Conservation (phyloP, 2,888 invertebrate genomes). For the Ectemnius cavifrons region DNA sequence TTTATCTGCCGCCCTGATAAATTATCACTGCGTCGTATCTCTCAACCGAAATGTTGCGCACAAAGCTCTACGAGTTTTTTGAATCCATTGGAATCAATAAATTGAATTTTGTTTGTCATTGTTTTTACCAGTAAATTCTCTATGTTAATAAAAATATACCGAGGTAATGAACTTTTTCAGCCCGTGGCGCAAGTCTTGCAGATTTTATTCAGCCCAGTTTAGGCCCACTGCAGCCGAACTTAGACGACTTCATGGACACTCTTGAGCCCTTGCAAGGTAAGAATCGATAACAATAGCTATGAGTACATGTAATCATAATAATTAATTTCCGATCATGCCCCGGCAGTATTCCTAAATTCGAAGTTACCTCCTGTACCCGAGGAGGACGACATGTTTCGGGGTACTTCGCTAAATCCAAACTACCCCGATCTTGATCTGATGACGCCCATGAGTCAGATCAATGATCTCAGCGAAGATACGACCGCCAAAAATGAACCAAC, state of each 20-base stretch:
- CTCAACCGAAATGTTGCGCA: background rate
- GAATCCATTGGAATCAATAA: too few species aligned
- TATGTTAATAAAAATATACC: too few species aligned
- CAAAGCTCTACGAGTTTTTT: too few species aligned
- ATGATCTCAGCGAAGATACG: slow-evolving; percentile 56
- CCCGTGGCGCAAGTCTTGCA: slow-evolving; percentile 91
- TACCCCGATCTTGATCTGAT: slow-evolving; percentile 75
- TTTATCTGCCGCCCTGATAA: background rate
- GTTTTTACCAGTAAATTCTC: too few species aligned
- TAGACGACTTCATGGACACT: slow-evolving; percentile 96
- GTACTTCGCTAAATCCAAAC: slow-evolving; percentile 61
- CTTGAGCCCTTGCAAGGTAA: slow-evolving; percentile 90
- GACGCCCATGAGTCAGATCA: slow-evolving; percentile 70
- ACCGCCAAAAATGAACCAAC: slow-evolving; percentile 51
- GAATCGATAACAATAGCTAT: background rate
- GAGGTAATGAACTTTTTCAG: slow-evolving; percentile 78
- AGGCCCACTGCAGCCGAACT: slow-evolving; percentile 96
- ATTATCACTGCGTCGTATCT: too few species aligned
- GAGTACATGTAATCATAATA: too few species aligned
- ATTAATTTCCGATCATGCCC: background rate
- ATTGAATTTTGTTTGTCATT: too few species aligned
- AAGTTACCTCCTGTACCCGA: slow-evolving; percentile 83
- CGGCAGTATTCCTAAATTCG: slow-evolving; percentile 80
- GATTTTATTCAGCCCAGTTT: slow-evolving; percentile 99
- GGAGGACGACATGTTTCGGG: slow-evolving; percentile 78